These are phyloP conservation scores for Triplophysa bombifrons DNA, from an alignment of 2,797 vertebrate species.

Conservation along the genomic window DNA sequence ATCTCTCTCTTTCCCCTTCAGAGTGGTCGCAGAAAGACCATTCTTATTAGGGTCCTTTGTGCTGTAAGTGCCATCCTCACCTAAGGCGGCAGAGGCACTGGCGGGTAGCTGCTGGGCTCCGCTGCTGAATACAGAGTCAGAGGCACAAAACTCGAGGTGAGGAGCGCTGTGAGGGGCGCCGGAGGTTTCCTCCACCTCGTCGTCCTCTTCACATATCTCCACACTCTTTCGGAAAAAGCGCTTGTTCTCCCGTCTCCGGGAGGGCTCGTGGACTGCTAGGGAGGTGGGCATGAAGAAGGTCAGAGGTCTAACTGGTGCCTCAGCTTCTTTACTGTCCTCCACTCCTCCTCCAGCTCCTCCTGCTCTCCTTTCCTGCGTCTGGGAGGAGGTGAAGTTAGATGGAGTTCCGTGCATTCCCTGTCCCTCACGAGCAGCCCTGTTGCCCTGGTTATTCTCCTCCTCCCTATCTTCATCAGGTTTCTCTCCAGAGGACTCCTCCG, in stretches of 20 bases:
- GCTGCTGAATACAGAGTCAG: conserved; percentile 74
- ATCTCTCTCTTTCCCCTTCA: conserved; percentile 81
- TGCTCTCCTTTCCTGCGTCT: conserved; percentile 64
- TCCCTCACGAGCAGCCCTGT: conserved; percentile 66
- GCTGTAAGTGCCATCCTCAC: conserved; percentile 58
- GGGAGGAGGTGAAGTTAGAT: conserved; percentile 69
- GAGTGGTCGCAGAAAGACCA: conserved; percentile 61
- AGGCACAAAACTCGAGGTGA: conserved; percentile 68
- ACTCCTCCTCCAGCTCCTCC: conserved; percentile 55
- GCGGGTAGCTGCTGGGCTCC: conserved; percentile 65
- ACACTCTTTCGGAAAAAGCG: conserved; percentile 91
- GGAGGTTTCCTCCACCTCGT: conserved; percentile 64
- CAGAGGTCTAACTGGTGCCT: conserved; percentile 57
- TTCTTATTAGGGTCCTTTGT: conserved; percentile 64
- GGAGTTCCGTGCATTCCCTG: conserved; percentile 74
- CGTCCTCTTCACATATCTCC: conserved; percentile 86
- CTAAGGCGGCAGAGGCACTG: conserved; percentile 62
- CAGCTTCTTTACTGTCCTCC: conserved; percentile 50
- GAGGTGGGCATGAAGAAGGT: conserved; percentile 68
- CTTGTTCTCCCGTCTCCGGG: conserved; percentile 79
- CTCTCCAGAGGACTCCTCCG: conserved; percentile 85
- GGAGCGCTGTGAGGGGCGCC: conserved; percentile 72
- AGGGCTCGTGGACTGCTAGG: conserved; percentile 66
- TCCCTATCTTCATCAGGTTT: conserved; percentile 87
- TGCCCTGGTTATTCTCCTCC: conserved; percentile 63